These are phyloP conservation scores for Philereme transversata DNA, from an alignment of 2,888 invertebrate species.

Conservation along the genomic window DNA sequence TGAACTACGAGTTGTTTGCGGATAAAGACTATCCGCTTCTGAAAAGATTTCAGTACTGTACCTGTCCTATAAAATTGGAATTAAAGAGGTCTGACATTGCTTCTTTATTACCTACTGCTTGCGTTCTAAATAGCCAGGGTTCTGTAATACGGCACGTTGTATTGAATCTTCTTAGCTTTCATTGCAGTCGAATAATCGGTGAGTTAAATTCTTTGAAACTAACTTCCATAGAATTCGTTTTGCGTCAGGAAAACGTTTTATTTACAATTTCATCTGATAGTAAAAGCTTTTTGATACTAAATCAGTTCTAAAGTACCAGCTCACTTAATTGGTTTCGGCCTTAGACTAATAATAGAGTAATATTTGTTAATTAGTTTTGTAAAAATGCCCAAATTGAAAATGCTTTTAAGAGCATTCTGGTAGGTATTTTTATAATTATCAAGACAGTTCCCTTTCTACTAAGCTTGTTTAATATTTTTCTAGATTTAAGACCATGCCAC, in stretches of 20 bases:
- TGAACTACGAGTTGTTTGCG: constrained; percentile 35
- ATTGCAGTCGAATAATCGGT: constrained; percentile 14
- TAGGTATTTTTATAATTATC: neutral
- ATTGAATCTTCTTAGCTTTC: constrained; percentile 27
- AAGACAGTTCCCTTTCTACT: neutral
- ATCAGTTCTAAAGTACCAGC: neutral
- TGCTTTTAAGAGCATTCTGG: neutral
- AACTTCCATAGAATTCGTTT: constrained; percentile 13
- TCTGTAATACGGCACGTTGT: constrained; percentile 14
- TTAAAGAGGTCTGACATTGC: constrained; percentile 28
- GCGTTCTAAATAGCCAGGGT: constrained; percentile 17
- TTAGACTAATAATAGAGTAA: neutral
- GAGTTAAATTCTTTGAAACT: constrained; percentile 13
- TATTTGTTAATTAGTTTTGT: neutral
- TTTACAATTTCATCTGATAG: neutral
- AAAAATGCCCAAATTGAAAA: neutral
- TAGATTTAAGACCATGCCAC: neutral
- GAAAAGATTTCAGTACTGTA: constrained; percentile 37
- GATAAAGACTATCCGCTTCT: constrained; percentile 39
- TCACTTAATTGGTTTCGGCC: neutral
- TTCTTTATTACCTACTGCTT: constrained; percentile 28
- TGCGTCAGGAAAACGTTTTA: constrained; percentile 2
- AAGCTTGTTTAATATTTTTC: neutral
- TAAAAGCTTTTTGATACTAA: neutral
- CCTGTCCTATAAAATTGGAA: constrained; percentile 35